These are phyloP conservation scores for Barnardius zonarius DNA, from an alignment of 2,113 vertebrate genomes.

Conservation along the genomic window DNA sequence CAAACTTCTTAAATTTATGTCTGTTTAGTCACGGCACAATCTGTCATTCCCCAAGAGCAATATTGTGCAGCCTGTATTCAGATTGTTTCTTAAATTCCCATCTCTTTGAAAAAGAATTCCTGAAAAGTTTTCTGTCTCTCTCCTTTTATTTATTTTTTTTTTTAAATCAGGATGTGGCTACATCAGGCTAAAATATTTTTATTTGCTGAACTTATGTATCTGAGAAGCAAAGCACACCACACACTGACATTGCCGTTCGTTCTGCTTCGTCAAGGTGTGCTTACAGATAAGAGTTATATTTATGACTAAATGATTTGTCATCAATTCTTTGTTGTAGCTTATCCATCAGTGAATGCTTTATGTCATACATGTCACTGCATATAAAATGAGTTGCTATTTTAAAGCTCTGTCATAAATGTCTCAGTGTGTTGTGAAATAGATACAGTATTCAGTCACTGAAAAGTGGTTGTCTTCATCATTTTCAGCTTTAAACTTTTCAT, in stretches of 20 bases:
- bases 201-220: background rate
- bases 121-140: background rate
- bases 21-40: background rate
- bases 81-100: background rate
- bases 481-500: background rate
- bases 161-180: background rate
- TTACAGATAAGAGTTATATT: constrained; percentile 10
- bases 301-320: constrained; percentile 26
- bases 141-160: background rate
- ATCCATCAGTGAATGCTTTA: background rate
- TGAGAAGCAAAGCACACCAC: background rate
- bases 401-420: background rate
- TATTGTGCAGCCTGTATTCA: background rate
- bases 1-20: background rate
- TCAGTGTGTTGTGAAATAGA: background rate
- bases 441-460: background rate
- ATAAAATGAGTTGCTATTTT: background rate
- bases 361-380: background rate
- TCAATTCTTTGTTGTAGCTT: background rate
- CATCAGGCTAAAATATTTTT: background rate
- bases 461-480: background rate
- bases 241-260: background rate
- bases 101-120: background rate
- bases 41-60: background rate
- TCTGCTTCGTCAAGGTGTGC: background rate